Evolutionary conservation across 2,888 invertebrate species (phyloP), one percentile per base, ranked within the genome.

Genomic region (Cyclophora punctaria): DNA sequence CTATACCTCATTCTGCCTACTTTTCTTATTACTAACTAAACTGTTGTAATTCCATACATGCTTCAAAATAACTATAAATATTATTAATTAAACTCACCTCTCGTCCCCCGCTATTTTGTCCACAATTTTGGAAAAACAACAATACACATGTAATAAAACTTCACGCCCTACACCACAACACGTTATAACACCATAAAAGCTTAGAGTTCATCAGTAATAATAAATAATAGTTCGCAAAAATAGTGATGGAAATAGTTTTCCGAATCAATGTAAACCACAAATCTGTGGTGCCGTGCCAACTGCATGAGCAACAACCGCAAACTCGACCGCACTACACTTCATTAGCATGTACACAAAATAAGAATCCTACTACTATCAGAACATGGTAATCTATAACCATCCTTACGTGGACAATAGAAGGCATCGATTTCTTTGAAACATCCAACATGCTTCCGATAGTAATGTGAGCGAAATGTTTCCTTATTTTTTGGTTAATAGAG

Each of bases 251-350:
- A 44, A 44, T 44, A 33, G 3, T 4, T 44, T 20, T 44, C 34
- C 67, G 60, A 73, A 65, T 67, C 70, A 73, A 69, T 75, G 77
- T 50, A 45, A 50, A 44, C 51, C 74, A 80, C 77, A 78, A 79
- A 78, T 82, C 75, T 73, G 76, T 73, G 78, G 70, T 77, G 74
- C 76, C 87, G 87, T 83, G 83, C 80, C 84, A 78, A 76, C 86
- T 77, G 83, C 75, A 75, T 80, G 87, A 84, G 75, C 78, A 79
- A 80, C 85, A 79, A 81, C 79, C 78, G 78, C 84, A 78, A 85
- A 87, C 87, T 86, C 84, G 72, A 70, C 75, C 76, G 71, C 73
- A 77, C 79, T 77, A 79, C 75, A 72, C 80, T 77, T 83, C 85
- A 86, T 84, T 84, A 85, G 77, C 82, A 80, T 78, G 73, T 80